Evolutionary conservation across 2,797 vertebrate genomes (phyloP).

Genomic region (Okamejei kenojei): DNA sequence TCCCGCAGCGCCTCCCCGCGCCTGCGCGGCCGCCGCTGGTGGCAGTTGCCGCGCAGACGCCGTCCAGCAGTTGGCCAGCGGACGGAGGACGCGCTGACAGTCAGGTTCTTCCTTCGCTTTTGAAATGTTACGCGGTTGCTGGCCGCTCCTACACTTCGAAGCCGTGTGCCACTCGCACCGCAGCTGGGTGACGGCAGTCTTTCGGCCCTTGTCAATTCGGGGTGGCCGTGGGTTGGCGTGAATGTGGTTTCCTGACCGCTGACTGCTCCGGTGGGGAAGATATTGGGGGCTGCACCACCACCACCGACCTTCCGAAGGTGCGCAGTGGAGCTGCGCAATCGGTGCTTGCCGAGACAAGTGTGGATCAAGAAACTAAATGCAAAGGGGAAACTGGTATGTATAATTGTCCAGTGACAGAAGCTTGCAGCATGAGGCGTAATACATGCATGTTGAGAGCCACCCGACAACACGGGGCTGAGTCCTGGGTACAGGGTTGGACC

Average conservation of each 20-base stretch:
- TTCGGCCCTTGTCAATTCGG: neutral
- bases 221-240: neutral
- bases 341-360: neutral
- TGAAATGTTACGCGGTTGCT: neutral
- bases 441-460: neutral
- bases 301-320: neutral
- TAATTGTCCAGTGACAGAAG: neutral
- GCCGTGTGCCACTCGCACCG: neutral
- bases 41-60: slow-evolving; percentile 3
- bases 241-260: no score
- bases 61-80: neutral
- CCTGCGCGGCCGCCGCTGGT: neutral
- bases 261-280: neutral
- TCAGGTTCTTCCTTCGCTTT: neutral
- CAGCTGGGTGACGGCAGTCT: neutral
- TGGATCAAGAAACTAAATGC: neutral
- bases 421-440: no score
- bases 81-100: neutral
- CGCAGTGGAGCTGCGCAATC: neutral
- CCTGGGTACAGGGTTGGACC: neutral
- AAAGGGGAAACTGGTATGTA: neutral
- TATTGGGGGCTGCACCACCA: neutral
- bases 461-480: no score
- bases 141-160: neutral
- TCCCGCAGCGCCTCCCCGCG: neutral